Percentiles rank a stretch among this genome's conserved stretches.
Evolutionary conservation across 2,113 vertebrate genomes (phyloP).

Genomic region (Crotalus helleri): DNA sequence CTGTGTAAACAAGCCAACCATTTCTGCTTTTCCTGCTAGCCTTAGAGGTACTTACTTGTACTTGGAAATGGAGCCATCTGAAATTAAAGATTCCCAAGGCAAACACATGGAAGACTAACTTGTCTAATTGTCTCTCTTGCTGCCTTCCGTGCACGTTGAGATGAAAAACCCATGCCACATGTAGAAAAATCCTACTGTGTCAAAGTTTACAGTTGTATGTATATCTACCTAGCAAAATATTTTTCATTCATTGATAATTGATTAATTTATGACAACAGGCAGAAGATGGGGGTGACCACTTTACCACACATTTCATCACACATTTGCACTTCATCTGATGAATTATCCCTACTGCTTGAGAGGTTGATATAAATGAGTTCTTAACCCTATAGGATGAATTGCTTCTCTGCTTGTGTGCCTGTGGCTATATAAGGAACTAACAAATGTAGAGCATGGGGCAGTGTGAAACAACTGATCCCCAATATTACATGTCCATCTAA

Average conservation of each 20-base stretch:
- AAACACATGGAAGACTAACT: conserved; percentile 43
- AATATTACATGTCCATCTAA: background rate
- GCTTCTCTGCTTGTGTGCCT: background rate
- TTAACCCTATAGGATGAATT: background rate
- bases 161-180: background rate
- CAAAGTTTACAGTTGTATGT: too few relatives aligned
- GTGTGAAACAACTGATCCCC: background rate
- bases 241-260: background rate
- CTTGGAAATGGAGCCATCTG: conserved; percentile 48
- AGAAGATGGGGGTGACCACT: background rate
- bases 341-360: background rate
- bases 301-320: background rate
- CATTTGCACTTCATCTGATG: background rate
- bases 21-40: conserved; percentile 31
- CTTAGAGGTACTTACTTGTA: conserved; percentile 32
- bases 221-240: background rate
- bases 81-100: conserved; percentile 28
- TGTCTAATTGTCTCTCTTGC: conserved; percentile 26
- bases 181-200: background rate
- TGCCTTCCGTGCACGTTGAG: conserved; percentile 61
- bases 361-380: background rate
- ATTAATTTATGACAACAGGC: background rate
- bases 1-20: conserved; percentile 5
- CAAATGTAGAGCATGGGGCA: background rate
- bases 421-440: background rate